Base-by-base conservation (phyloP, 92 coral and sea anemone species). In the Porites lobata region DNA sequence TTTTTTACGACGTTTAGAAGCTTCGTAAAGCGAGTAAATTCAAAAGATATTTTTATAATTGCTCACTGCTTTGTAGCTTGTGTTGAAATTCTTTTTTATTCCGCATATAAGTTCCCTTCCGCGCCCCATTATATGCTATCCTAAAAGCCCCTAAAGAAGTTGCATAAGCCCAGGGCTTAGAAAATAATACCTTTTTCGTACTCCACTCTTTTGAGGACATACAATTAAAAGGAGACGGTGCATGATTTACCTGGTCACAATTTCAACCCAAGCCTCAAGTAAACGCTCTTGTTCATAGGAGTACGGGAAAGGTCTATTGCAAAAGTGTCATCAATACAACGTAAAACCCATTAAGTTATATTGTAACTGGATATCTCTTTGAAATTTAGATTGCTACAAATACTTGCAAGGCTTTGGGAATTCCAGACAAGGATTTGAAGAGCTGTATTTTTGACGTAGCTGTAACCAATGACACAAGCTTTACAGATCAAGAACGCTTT, bases 361-460 rank as follows among this genome's bases (percentile, higher is more conserved):
- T 7, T 54, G 9, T 54, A 13, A 9, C 9, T 54, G 58, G 1
- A 1, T 7, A 9, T 54, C 13, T 53, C 6, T 54, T 54, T 54
- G 10, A 1, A 13, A 54, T 22, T 43, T 73, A 85, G 93, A 68
- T 57, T 52, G 94, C 91, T 8, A 86, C 82, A 11, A 65, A 17
- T 17, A 71, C 68, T 11, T 91, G 94, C 71, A 56, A 54, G 59
- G 57, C 69, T 24, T 56, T 87, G 38, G 91, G 91, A 1, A 58
- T 91, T 66, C 59, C 72, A n/a, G 87, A 76, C 50, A 78, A 29
- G 24, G 59, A 69, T 47, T 67, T 87, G 50, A 47, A 82, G 10
- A 91, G 84, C 82, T 91, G 94, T 65, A 88, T 87, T 38, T 91
- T 76, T 47, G 94, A 91, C 58, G 87, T 91, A 47, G 86, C 91